These are phyloP conservation scores for Cyphomyrmex costatus DNA, from an alignment of 1,140 invertebrate genomes.

Conservation along the genomic window DNA sequence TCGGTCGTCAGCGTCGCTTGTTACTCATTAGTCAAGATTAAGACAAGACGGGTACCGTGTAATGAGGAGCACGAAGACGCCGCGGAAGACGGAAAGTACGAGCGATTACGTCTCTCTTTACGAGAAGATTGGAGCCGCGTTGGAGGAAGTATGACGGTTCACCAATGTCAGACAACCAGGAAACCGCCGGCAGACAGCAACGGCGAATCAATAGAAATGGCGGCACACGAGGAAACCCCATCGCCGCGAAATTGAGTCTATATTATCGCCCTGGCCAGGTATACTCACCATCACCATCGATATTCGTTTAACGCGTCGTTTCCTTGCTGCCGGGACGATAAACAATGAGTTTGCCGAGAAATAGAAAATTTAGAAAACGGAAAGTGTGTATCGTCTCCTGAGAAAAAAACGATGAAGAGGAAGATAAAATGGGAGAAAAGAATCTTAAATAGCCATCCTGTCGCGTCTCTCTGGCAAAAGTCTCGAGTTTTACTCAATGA, in stretches of 20 bases:
- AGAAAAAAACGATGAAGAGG: neutral
- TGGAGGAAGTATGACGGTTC: conserved; percentile 67
- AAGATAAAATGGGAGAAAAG: conserved; percentile 10
- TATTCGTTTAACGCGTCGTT: conserved; percentile 81
- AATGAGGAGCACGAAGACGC: conserved; percentile 57
- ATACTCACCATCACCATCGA: conserved; percentile 77
- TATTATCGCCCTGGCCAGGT: conserved; percentile 80
- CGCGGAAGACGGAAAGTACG: conserved; percentile 39
- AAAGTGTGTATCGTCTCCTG: neutral
- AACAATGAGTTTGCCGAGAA: conserved; percentile 73
- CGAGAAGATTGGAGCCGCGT: conserved; percentile 39
- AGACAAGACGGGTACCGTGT: conserved; percentile 48
- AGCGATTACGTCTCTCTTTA: conserved; percentile 47
- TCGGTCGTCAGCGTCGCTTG: conserved; percentile 44
- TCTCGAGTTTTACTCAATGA: conserved; percentile 15
- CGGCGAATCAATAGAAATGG: conserved; percentile 70
- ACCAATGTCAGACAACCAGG: conserved; percentile 65
- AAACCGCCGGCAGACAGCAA: conserved; percentile 68
- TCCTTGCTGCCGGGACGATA: conserved; percentile 68
- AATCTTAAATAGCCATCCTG: neutral
- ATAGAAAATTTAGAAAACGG: conserved; percentile 77
- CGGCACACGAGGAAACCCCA: conserved; percentile 72
- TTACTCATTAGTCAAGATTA: conserved; percentile 67
- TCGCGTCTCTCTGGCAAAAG: neutral
- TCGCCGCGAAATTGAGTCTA: conserved; percentile 78